Evolutionary conservation across 1,140 invertebrate genomes (phyloP).

Genomic region (Phocides pigmalion): DNA sequence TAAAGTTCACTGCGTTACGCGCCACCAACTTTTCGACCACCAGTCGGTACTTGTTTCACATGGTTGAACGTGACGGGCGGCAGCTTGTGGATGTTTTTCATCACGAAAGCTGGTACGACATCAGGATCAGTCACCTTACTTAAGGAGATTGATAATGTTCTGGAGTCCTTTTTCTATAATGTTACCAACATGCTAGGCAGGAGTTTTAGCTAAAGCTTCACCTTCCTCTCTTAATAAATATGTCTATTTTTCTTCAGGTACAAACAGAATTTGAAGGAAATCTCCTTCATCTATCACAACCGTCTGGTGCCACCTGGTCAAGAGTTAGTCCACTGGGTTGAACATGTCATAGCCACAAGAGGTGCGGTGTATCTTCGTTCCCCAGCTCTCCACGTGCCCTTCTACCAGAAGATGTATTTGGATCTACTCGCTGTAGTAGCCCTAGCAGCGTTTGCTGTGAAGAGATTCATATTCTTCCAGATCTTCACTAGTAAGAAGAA

Average conservation of each 20-base stretch:
- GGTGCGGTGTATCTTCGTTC: slow-evolving; percentile 72
- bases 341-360: slow-evolving; percentile 47
- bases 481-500: slow-evolving; percentile 1
- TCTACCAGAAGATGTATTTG: slow-evolving; percentile 49
- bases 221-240: no score
- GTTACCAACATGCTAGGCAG: no score
- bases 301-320: slow-evolving; percentile 35
- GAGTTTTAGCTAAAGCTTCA: no score
- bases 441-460: not conserved
- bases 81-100: no score
- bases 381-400: slow-evolving; percentile 70
- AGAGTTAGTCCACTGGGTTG: slow-evolving; percentile 53
- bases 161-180: no score
- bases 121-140: no score
- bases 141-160: no score
- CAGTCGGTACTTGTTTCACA: no score
- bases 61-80: no score
- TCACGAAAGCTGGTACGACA: no score
- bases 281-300: slow-evolving; percentile 46
- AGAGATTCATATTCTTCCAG: not conserved
- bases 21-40: no score
- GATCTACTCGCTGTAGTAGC: slow-evolving; percentile 34
- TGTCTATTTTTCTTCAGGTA: slow-evolving; percentile 39
- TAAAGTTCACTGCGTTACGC: no score
- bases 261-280: slow-evolving; percentile 34